Conservation (phyloP, 2,888 invertebrate species). For the Schizotus pectinicornis region DNA sequence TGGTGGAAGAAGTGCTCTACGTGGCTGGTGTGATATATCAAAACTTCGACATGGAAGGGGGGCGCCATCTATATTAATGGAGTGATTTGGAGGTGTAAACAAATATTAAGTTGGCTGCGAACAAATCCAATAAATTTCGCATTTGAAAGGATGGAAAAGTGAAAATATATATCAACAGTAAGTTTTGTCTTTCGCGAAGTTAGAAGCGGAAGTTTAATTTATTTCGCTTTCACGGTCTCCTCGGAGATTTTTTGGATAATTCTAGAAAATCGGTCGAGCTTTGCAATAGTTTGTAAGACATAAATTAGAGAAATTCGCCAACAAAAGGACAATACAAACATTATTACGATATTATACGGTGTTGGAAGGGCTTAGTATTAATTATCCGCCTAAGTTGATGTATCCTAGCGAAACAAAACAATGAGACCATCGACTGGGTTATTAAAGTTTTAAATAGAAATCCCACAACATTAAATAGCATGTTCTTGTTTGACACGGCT, state of each 20-base stretch:
- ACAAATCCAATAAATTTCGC: constrained; percentile 35
- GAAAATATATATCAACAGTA: constrained; percentile 26
- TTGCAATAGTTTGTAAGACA: constrained; percentile 16
- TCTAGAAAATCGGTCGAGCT: background rate
- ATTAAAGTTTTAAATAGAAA: constrained; percentile 35
- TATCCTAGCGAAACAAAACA: constrained; percentile 25
- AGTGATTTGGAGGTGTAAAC: constrained; percentile 36
- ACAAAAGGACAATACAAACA: constrained; percentile 24
- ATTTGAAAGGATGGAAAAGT: constrained; percentile 19
- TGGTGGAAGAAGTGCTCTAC: constrained; percentile 24
- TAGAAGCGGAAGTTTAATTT: constrained; percentile 28
- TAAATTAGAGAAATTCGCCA: constrained; percentile 22
- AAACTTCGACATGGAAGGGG: constrained; percentile 27
- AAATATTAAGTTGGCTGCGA: constrained; percentile 37
- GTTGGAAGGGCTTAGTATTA: constrained; percentile 23
- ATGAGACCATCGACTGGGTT: constrained; percentile 30
- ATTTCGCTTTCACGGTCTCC: constrained; percentile 21
- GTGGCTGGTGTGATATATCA: constrained; percentile 30
- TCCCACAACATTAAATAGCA: constrained; percentile 36
- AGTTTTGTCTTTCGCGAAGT: constrained; percentile 27
- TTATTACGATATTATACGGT: constrained; percentile 21
- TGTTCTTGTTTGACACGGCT: constrained; percentile 36
- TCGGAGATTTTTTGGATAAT: constrained; percentile 16
- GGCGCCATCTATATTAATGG: constrained; percentile 28
- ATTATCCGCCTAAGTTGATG: constrained; percentile 27